Percentiles rank a stretch among this genome's conserved stretches.
phyloP scores from a whole-genome alignment of 1,140 invertebrate species.

The Pogonus chalceus region DNA sequence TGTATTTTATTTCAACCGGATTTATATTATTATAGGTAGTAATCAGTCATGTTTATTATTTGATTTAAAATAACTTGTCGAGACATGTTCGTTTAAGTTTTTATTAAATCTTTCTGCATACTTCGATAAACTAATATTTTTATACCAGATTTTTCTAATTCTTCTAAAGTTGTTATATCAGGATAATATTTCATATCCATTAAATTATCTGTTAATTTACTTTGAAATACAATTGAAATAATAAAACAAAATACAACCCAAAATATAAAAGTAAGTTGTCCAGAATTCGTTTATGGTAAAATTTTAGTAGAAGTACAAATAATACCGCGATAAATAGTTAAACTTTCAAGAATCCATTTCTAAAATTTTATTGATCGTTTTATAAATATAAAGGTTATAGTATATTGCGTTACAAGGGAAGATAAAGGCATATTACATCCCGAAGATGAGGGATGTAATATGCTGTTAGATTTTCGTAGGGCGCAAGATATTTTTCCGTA shows the following conservation, averaged over 20 bases:
- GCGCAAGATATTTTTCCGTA: too few species aligned
- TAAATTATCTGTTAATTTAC: neutral
- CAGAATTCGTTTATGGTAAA: neutral
- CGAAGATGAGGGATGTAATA: too few species aligned
- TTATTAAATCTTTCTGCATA: neutral
- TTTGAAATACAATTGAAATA: neutral
- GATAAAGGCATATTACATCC: too few species aligned
- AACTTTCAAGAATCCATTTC: neutral
- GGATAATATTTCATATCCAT: slow-evolving; percentile 1
- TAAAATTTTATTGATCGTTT: neutral
- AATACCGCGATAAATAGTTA: neutral
- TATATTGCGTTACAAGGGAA: too few species aligned
- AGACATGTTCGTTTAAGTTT: neutral
- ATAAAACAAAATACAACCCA: neutral
- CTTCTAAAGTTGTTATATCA: neutral
- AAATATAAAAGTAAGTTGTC: neutral
- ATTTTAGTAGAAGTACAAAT: neutral
- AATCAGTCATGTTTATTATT: neutral
- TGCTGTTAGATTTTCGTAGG: too few species aligned
- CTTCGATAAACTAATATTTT: neutral
- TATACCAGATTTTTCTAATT: neutral
- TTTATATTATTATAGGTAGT: neutral
- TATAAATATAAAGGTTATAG: too few species aligned
- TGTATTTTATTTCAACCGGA: neutral
- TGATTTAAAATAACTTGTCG: neutral